Percentiles rank a stretch among this genome's conserved stretches.
These are phyloP conservation scores for Bombus ignitus DNA, from an alignment of 1,140 invertebrate species.

Conservation along the genomic window DNA sequence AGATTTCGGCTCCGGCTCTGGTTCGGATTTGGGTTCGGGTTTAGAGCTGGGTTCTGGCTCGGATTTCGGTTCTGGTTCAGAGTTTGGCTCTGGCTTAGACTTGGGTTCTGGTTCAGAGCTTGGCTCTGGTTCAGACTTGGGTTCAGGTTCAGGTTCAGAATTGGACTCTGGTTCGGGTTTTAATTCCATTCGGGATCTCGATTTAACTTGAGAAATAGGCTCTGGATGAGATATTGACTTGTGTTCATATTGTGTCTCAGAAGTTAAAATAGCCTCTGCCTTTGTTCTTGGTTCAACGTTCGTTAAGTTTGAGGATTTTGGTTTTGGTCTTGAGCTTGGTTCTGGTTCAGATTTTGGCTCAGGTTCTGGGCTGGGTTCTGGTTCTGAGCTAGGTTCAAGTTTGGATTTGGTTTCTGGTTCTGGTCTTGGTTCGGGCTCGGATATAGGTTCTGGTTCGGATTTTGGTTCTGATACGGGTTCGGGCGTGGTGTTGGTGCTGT, in stretches of 20 bases:
- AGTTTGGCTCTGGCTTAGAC: slow-evolving; percentile 81
- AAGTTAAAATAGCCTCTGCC: slow-evolving; percentile 74
- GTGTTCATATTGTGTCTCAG: slow-evolving; percentile 74
- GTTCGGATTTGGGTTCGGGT: slow-evolving; percentile 77
- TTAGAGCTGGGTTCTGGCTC: slow-evolving; percentile 77
- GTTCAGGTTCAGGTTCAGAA: slow-evolving; percentile 77
- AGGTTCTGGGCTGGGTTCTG: slow-evolving; percentile 74
- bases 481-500: slow-evolving; percentile 76
- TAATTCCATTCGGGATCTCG: slow-evolving; percentile 74
- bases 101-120: slow-evolving; percentile 74
- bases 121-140: slow-evolving; percentile 73
- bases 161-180: slow-evolving; percentile 77
- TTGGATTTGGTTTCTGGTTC: slow-evolving; percentile 78
- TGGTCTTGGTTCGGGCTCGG: slow-evolving; percentile 77
- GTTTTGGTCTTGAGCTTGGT: slow-evolving; percentile 77
- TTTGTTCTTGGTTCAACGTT: slow-evolving; percentile 74
- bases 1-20: slow-evolving; percentile 79
- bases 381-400: slow-evolving; percentile 73
- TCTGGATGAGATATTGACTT: slow-evolving; percentile 75
- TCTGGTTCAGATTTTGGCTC: slow-evolving; percentile 81
- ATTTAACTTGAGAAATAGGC: slow-evolving; percentile 77
- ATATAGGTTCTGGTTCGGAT: slow-evolving; percentile 74
- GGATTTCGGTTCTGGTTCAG: slow-evolving; percentile 72
- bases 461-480: slow-evolving; percentile 78
- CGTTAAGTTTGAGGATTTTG: slow-evolving; percentile 68